Evolutionary conservation across 2,113 vertebrate species (phyloP).

Genomic region (Caracal caracal): DNA sequence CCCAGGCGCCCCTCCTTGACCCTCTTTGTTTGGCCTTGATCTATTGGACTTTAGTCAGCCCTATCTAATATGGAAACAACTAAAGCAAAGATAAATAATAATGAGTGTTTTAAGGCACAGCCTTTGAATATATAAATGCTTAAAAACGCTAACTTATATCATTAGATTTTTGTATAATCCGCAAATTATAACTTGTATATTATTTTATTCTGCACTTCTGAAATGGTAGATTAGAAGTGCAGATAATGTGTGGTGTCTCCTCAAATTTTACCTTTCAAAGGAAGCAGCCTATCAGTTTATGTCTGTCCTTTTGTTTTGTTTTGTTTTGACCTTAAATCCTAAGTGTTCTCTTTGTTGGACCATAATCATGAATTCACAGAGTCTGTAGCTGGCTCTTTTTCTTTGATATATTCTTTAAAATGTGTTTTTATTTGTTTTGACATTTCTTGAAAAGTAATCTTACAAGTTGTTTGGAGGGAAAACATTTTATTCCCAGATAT

Average conservation of each 20-base stretch:
- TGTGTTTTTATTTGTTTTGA: not conserved
- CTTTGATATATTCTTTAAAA: not conserved
- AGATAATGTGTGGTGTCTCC: not conserved
- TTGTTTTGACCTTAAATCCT: not conserved
- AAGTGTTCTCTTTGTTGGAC: not conserved
- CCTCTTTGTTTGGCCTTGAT: not conserved
- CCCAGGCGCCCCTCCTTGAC: not conserved
- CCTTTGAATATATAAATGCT: not conserved
- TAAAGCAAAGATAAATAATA: not conserved
- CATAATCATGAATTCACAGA: not conserved
- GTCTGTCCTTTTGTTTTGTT: not conserved
- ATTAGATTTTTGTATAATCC: not conserved
- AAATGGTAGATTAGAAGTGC: too few relatives aligned
- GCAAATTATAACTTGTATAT: not conserved
- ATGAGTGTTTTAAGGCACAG: not conserved
- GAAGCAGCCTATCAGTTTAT: not conserved
- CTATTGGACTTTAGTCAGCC: not conserved
- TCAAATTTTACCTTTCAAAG: not conserved
- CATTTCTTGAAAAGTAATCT: slow-evolving; percentile 23
- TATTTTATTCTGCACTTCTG: not conserved
- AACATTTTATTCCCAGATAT: not conserved
- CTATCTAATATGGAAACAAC: not conserved
- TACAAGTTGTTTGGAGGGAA: not conserved
- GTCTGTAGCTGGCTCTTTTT: not conserved
- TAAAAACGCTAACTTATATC: not conserved